Evolutionary conservation across 2,888 invertebrate genomes (phyloP), one percentile per base, ranked within the genome.

Genomic region (Sylvicola cinctus): DNA sequence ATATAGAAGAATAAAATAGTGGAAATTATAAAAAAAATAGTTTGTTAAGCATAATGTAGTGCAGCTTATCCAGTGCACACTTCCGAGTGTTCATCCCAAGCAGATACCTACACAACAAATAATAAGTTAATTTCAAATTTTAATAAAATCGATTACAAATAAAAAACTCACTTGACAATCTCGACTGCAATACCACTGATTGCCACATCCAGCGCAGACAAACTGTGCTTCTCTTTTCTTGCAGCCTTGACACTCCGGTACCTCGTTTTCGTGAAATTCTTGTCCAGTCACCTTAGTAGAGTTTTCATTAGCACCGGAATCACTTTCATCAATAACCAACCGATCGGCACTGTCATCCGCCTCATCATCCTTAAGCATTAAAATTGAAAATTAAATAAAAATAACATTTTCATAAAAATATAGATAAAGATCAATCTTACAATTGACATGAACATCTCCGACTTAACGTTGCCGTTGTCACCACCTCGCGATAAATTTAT

Each of bases 161-260:
- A 20, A 31, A 20, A 35, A 35, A 42, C 51, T 49, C 58, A 88
- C 88, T 76, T 90, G 90, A 55, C 90, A 91, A 42, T 83, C 79
- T 36, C 84, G 67, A 50, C 84, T 85, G 66, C 90, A 91, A 58
- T 91, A 90, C 87, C 88, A 90, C 61, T 85, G 85, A 60, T 81
- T 83, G 43, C 78, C 80, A 55, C 87, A 88, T 33, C 81, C 84
- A 30, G 84, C 84, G 54, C 87, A 88, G 29, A 84, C 81, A 51
- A 80, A 87, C 60, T 79, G 81, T 39, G 85, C 84, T 46, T 77
- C 69, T 41, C 74, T 68, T 38, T 74, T 69, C 44, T 78, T 70
- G 54, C 87, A 88, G 42, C 85, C 83, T 66, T 85, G 85, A 55
- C 87, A 88, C 43, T 74, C 68, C 33, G 81, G 80, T 41, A 58